These are phyloP conservation scores for Gambusia holbrooki DNA, from an alignment of 2,113 vertebrate genomes.

Conservation along the genomic window DNA sequence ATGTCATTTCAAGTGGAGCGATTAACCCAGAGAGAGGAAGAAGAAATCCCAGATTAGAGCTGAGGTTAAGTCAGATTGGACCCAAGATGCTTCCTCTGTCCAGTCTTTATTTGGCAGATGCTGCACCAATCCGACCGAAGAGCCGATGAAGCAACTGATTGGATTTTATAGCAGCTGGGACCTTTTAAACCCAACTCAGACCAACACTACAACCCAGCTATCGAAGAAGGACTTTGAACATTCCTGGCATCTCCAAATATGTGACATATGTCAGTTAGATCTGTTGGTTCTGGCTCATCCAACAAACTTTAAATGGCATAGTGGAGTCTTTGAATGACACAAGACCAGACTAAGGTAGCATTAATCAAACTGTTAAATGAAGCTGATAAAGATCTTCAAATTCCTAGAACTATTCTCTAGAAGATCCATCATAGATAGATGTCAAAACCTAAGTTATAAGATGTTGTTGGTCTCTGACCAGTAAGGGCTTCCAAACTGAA, in stretches of 20 bases:
- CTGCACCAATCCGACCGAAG: background rate
- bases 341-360: background rate
- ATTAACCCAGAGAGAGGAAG: background rate
- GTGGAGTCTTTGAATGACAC: background rate
- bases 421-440: background rate
- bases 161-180: background rate
- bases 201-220: background rate
- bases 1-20: background rate
- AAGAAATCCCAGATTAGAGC: background rate
- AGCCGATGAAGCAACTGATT: background rate
- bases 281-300: background rate
- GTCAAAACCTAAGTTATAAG: background rate
- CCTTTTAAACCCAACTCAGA: background rate
- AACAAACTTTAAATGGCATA: background rate
- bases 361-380: background rate
- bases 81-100: background rate
- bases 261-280: background rate
- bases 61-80: background rate
- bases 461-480: background rate
- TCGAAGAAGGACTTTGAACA: background rate
- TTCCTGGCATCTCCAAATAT: background rate
- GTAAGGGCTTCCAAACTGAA: background rate
- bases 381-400: no score
- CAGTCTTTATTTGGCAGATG: slow-evolving; percentile 11
- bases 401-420: no score